Percentiles rank a stretch among this genome's conserved stretches.
These are phyloP conservation scores for Serrognathus titanus DNA, from an alignment of 2,888 invertebrate genomes.

Conservation along the genomic window DNA sequence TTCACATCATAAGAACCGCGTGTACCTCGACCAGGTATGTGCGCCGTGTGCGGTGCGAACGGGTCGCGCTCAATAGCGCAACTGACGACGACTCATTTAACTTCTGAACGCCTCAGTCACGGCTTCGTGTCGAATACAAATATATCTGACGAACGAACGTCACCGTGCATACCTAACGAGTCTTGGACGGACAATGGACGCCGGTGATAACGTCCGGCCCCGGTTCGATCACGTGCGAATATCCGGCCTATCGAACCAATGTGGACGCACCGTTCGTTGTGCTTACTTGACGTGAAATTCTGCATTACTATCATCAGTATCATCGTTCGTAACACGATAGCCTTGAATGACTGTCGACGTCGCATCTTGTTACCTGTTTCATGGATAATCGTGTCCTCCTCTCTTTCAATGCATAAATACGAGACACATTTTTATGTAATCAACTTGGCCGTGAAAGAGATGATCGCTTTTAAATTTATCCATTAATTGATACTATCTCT, in stretches of 20 bases:
- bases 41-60: constrained; percentile 31
- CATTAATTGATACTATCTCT: too few species aligned
- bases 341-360: constrained; percentile 1
- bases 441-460: too few species aligned
- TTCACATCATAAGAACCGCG: constrained; percentile 15
- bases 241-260: not conserved
- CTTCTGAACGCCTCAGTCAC: constrained; percentile 28
- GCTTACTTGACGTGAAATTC: too few species aligned
- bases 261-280: not conserved
- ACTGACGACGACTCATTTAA: constrained; percentile 45
- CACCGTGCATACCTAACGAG: constrained; percentile 33
- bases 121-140: constrained; percentile 46
- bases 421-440: too few species aligned
- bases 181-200: constrained; percentile 24
- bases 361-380: not conserved
- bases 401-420: too few species aligned
- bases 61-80: constrained; percentile 36
- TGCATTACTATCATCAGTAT: too few species aligned
- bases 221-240: constrained; percentile 11
- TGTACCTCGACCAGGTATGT: constrained; percentile 13
- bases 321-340: constrained; percentile 6
- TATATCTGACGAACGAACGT: constrained; percentile 34
- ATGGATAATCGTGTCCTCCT: too few species aligned
- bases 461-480: too few species aligned
- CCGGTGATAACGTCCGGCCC: constrained; percentile 24